These are phyloP conservation scores for Bradynema listronoti DNA, from an alignment of 1,140 invertebrate genomes.

Conservation along the genomic window DNA sequence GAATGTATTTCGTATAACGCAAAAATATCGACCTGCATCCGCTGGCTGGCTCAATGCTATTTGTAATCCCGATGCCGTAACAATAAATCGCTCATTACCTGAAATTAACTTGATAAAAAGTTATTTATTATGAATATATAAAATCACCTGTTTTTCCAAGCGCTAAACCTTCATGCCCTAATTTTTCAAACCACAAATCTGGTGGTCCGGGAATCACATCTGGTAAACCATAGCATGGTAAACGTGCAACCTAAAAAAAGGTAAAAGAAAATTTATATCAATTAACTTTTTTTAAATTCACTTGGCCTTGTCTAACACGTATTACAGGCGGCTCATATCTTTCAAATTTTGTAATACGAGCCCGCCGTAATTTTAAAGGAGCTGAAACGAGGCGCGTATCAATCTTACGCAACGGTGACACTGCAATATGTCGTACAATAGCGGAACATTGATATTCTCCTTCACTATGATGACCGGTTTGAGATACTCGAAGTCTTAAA, in stretches of 20 bases:
- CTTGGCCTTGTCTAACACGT: conserved; percentile 26
- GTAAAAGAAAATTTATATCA: background rate
- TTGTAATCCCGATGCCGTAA: conserved; percentile 45
- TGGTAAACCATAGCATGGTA: conserved; percentile 35
- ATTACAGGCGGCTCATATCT: conserved; percentile 16
- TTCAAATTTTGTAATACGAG: conserved; percentile 40
- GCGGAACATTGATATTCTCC: conserved; percentile 39
- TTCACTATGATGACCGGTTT: conserved; percentile 32
- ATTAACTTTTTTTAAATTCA: background rate
- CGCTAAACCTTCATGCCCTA: conserved; percentile 38
- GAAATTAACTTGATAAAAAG: conserved; percentile 1
- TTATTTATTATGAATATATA: background rate
- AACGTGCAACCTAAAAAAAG: conserved; percentile 19
- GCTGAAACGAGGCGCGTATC: conserved; percentile 36
- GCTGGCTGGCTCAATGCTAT: conserved; percentile 46
- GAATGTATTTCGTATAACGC: conserved; percentile 46
- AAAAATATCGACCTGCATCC: conserved; percentile 49
- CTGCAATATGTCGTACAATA: conserved; percentile 24
- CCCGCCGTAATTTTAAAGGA: conserved; percentile 27
- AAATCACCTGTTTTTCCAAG: conserved; percentile 36
- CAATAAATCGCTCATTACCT: conserved; percentile 41
- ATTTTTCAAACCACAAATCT: conserved; percentile 45
- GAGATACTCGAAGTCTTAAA: conserved; percentile 25
- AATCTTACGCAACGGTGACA: conserved; percentile 12
- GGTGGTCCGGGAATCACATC: conserved; percentile 45